Evolutionary conservation across 1,140 invertebrate genomes (phyloP), one percentile per base, ranked within the genome.

Genomic region (Lasioglossum albipes): DNA sequence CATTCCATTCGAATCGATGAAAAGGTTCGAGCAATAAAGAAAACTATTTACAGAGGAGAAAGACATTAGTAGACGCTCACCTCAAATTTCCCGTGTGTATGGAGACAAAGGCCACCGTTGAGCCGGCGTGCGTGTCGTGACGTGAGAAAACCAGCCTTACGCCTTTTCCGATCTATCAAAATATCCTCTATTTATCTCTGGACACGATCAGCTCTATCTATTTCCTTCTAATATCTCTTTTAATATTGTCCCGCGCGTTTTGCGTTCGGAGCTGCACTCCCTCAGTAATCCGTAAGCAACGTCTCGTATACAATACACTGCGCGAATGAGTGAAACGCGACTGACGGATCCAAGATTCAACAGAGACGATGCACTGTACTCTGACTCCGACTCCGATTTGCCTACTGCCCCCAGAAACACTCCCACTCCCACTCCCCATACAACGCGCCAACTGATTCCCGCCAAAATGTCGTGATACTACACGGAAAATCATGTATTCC

Each of bases 101-200:
- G 49, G 64, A 27, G 82, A 83, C 82, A 83, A 83, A 83, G 81
- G 78, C 78, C 59, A 68, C 68, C 69, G 68, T 65, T 73, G 52
- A 18, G 77, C 68, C 82, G 78, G 82, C 42, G 82, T 72, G 78
- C 78, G 72, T 78, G 82, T 72, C 76, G 76, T 75, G 31, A 36
- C 12, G 65, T 65, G 52, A 54, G 59, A 59, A 36, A 49, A 61
- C 54, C 41, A 31, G 62, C 9, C 62, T 68, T 6, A 27, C 6
- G 10, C 18, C 22, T 64, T 36, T 65, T 68, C 4, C 73, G 61
- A 20, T 45, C 2, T 57, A 36, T 45, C 7, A 57, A 64, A 71
- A 59, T 41, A 18, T n/a, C 54, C 42, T 27, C 18, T 52, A 61
- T 68, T 49, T 49, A 31, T 1, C 36, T 57, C 22, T 54, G 18